phyloP scores from a whole-genome alignment of 2,888 invertebrate species.

The Stenodema calcarata region DNA sequence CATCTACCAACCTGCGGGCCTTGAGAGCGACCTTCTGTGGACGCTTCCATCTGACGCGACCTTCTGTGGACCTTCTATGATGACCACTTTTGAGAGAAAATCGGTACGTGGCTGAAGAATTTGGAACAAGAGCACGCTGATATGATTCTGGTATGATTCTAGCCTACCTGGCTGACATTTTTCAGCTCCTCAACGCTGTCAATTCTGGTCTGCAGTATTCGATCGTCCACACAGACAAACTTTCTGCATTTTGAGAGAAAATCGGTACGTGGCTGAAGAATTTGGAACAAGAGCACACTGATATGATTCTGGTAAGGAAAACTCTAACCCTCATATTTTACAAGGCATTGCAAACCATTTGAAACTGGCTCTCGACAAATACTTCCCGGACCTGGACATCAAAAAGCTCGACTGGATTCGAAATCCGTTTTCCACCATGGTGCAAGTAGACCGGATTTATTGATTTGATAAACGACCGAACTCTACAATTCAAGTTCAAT shows the following conservation, averaged over 20 bases:
- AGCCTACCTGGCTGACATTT: no score
- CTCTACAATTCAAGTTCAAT: neutral
- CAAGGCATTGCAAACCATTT: neutral
- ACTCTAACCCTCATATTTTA: neutral
- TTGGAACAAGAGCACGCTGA: neutral
- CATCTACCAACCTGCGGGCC: no score
- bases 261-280: neutral
- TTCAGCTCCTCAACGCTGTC: no score
- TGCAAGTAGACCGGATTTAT: neutral
- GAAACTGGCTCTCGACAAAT: neutral
- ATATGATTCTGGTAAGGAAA: neutral
- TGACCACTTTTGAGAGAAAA: neutral
- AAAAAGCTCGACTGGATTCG: neutral
- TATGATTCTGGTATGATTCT: neutral
- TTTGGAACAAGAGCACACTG: neutral
- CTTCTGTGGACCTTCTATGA: no score
- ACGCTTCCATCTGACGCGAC: no score
- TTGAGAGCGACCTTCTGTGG: no score
- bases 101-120: neutral
- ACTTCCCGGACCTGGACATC: neutral
- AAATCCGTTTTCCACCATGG: neutral
- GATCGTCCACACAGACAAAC: no score
- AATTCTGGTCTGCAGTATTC: no score
- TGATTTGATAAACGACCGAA: neutral
- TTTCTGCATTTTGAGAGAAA: slow-evolving; percentile 3